Evolutionary conservation across 2,797 vertebrate genomes (phyloP).

Genomic region (Echiichthys vipera): DNA sequence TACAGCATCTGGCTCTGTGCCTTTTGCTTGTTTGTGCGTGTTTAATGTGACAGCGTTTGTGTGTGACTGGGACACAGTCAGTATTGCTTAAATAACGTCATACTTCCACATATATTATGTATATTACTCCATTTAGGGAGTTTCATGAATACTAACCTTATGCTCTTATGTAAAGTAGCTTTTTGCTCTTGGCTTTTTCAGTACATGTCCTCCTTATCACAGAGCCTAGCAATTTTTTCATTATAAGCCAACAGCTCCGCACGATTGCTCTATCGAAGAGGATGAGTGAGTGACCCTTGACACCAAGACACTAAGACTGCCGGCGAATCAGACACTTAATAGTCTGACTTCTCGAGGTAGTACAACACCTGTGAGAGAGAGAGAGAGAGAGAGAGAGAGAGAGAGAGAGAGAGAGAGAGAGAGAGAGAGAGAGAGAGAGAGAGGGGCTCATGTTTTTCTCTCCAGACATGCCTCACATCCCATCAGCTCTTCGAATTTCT

Average conservation of each 20-base stretch:
- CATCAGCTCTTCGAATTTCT: slow-evolving; percentile 36
- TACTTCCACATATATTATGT: neutral
- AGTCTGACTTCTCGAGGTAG: slow-evolving; percentile 45
- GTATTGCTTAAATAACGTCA: neutral
- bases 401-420: neutral
- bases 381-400: neutral
- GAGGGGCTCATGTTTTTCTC: slow-evolving; percentile 27
- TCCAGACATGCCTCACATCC: slow-evolving; percentile 43
- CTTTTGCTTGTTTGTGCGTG: neutral
- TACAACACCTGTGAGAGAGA: slow-evolving; percentile 10
- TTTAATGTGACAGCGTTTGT: neutral
- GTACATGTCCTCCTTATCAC: slow-evolving; percentile 20
- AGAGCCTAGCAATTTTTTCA: slow-evolving; percentile 25
- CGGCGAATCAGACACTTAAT: slow-evolving; percentile 46
- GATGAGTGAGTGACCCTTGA: slow-evolving; percentile 56
- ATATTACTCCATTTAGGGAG: slow-evolving; percentile 2
- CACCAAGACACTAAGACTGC: slow-evolving; percentile 41
- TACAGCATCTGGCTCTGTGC: neutral
- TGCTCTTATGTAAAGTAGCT: slow-evolving; percentile 27
- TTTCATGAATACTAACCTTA: slow-evolving; percentile 23
- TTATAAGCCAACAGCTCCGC: slow-evolving; percentile 17
- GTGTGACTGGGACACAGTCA: neutral
- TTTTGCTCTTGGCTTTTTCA: slow-evolving; percentile 31
- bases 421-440: neutral
- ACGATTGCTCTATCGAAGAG: slow-evolving; percentile 34